Evolutionary conservation across 2,797 vertebrate genomes (phyloP).

Genomic region (Labroides dimidiatus): DNA sequence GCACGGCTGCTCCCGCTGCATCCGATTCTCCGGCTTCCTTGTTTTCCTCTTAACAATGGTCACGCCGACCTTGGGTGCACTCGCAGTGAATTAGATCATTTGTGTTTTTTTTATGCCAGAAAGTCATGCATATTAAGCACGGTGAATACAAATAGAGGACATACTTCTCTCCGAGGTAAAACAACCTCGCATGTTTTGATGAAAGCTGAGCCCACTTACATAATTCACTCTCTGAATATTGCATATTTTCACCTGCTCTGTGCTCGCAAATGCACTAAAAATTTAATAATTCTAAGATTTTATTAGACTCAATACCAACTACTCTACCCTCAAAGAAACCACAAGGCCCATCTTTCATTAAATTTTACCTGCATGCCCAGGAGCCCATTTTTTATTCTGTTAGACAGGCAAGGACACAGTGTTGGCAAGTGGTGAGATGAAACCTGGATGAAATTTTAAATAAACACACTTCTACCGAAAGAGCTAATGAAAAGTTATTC

Average conservation of each 20-base stretch:
- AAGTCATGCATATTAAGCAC: conserved; percentile 41
- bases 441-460: conserved; percentile 26
- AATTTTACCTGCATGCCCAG: conserved; percentile 9
- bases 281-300: background rate
- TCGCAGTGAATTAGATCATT: conserved; percentile 39
- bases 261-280: background rate
- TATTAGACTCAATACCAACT: conserved; percentile 23
- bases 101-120: conserved; percentile 45
- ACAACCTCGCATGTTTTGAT: conserved; percentile 20
- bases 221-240: conserved; percentile 16
- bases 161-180: conserved; percentile 3
- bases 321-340: background rate
- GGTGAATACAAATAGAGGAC: conserved; percentile 40
- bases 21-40: conserved; percentile 33
- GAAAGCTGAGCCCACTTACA: conserved; percentile 17
- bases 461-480: conserved; percentile 10
- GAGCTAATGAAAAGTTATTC: conserved; percentile 33
- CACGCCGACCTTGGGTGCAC: conserved; percentile 56
- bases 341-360: conserved; percentile 37
- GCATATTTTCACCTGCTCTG: conserved; percentile 16
- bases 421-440: background rate
- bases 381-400: conserved; percentile 13
- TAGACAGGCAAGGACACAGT: conserved; percentile 4
- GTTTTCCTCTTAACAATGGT: conserved; percentile 22
- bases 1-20: conserved; percentile 19